Evolutionary conservation across 2,797 vertebrate species (phyloP).

Genomic region (Borostomias antarcticus): DNA sequence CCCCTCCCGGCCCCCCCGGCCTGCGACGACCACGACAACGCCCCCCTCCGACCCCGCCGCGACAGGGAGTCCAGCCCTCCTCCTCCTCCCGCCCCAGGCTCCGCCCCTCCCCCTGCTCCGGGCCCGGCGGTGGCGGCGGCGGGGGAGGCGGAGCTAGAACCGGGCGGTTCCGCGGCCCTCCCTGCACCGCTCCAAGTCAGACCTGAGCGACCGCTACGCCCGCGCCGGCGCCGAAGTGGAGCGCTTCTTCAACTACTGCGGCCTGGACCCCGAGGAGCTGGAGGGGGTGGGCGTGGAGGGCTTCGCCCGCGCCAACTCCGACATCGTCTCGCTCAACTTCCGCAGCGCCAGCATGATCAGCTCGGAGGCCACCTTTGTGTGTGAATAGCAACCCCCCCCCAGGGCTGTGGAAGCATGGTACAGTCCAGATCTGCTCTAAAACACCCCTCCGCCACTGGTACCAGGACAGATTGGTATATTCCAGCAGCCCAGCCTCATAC

Average conservation of each 20-base stretch:
- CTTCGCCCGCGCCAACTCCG: constrained; percentile 93
- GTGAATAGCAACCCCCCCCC: no score
- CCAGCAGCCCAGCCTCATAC: no score
- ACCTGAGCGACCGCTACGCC: constrained; percentile 95
- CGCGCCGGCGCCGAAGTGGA: constrained; percentile 94
- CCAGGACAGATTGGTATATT: no score
- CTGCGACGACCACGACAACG: constrained; percentile 72
- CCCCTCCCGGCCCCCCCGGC: constrained; percentile 63
- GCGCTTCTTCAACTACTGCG: constrained; percentile 98
- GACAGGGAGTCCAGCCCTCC: constrained; percentile 49
- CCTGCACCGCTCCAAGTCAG: constrained; percentile 94
- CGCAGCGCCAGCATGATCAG: constrained; percentile 98
- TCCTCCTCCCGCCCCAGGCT: constrained; percentile 29
- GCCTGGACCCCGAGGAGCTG: constrained; percentile 96
- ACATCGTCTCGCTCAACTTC: constrained; percentile 97
- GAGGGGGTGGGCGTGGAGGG: constrained; percentile 91
- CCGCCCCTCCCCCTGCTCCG: background rate
- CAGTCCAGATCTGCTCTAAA: no score
- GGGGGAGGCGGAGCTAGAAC: constrained; percentile 63
- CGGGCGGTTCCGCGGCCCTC: constrained; percentile 83
- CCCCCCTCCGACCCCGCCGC: constrained; percentile 75
- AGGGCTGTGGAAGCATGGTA: no score
- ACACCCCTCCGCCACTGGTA: no score
- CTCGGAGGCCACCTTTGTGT: no score
- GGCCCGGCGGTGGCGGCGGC: background rate